These are phyloP conservation scores for Encarsia formosa DNA, from an alignment of 2,888 invertebrate genomes.

Conservation along the genomic window DNA sequence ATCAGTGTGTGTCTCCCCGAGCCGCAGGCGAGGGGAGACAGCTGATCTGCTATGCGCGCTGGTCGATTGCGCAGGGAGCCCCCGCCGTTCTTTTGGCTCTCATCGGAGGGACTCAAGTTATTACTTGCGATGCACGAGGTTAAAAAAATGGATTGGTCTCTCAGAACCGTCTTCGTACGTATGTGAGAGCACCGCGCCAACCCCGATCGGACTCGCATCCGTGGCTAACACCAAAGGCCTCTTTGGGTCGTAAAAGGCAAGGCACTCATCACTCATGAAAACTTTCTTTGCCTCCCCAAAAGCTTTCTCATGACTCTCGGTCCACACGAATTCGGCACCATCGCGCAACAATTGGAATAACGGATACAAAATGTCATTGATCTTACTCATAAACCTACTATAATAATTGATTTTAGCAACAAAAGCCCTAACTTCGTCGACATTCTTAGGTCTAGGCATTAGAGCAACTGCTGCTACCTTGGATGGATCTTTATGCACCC, in stretches of 20 bases:
- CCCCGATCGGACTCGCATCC: conserved; percentile 12
- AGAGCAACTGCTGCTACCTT: conserved; percentile 28
- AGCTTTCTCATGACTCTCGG: background rate
- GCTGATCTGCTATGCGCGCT: too few relatives aligned
- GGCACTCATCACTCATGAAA: conserved; percentile 25
- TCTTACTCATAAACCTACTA: conserved; percentile 12
- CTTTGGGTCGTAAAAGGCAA: conserved; percentile 30
- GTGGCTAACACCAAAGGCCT: conserved; percentile 25
- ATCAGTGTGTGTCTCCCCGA: too few relatives aligned
- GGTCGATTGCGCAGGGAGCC: too few relatives aligned
- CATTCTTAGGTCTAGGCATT: conserved; percentile 25
- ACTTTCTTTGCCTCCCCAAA: conserved; percentile 30
- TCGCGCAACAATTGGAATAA: background rate
- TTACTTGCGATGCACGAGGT: too few relatives aligned
- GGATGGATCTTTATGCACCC: conserved; percentile 12
- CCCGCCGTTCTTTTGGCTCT: too few relatives aligned
- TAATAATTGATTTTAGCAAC: conserved; percentile 22
- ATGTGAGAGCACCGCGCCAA: conserved; percentile 12
- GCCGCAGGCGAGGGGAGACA: too few relatives aligned
- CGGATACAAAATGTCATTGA: conserved; percentile 10
- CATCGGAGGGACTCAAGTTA: too few relatives aligned
- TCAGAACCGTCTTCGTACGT: background rate
- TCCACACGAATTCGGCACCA: conserved; percentile 3
- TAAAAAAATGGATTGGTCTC: background rate
- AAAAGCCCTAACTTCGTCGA: conserved; percentile 14